These are phyloP conservation scores for Oreortyx pictus DNA, from an alignment of 2,797 vertebrate genomes.

Conservation along the genomic window DNA sequence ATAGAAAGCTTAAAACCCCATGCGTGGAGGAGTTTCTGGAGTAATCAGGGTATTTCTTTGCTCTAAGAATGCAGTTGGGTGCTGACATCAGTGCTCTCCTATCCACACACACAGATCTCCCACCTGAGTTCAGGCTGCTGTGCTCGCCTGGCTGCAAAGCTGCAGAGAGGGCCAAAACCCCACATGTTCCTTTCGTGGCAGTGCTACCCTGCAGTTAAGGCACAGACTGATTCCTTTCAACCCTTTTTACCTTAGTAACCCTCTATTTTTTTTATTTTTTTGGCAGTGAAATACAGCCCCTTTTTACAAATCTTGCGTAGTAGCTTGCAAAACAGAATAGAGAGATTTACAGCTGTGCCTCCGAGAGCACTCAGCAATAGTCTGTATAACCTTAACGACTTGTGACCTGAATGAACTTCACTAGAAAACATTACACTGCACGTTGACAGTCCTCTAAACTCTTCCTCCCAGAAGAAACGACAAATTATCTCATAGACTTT, in stretches of 20 bases:
- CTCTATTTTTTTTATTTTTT: not conserved
- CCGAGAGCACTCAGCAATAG: not conserved
- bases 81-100: not conserved
- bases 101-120: not conserved
- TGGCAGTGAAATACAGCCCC: not conserved
- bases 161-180: not conserved
- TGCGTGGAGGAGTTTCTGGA: not conserved
- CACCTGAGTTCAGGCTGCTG: not conserved
- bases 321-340: not conserved
- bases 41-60: not conserved
- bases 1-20: not conserved
- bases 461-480: not conserved
- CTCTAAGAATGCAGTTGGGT: not conserved
- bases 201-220: not conserved
- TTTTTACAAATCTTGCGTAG: not conserved
- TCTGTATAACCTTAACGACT: not conserved
- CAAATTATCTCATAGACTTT: slow-evolving; percentile 31
- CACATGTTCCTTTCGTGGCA: rapidly evolving
- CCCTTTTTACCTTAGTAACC: not conserved
- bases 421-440: not conserved
- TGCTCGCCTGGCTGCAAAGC: not conserved
- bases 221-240: not conserved
- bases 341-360: not conserved
- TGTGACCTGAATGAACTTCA: not conserved
- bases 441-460: not conserved